Evolutionary conservation across 37 sponge, comb jelly and placozoan genomes (phyloP).

Genomic region (Beroe forskalii): DNA sequence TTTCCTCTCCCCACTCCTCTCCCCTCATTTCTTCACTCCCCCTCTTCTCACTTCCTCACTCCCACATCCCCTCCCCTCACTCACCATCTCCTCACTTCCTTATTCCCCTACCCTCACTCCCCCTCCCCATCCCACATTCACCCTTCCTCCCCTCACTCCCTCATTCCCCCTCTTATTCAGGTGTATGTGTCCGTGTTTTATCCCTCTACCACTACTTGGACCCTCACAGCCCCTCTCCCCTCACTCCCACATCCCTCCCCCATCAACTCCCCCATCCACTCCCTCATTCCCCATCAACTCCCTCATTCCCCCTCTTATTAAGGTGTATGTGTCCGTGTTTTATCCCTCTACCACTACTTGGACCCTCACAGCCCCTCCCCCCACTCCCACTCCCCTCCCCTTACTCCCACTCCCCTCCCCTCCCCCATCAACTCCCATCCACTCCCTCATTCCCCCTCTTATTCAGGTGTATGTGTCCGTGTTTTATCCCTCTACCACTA

Average conservation of each 20-base stretch:
- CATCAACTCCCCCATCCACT: not conserved
- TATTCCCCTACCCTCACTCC: no score
- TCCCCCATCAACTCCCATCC: not conserved
- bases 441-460: not conserved
- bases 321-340: constrained; percentile 24
- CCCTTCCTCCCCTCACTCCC: no score
- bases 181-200: constrained; percentile 15
- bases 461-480: constrained; percentile 30
- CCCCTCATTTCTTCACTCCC: no score
- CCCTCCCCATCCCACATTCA: no score
- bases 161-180: no score
- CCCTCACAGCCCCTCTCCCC: no score
- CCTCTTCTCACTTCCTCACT: no score
- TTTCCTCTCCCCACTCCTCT: no score
- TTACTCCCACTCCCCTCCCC: not conserved
- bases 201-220: no score
- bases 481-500: not conserved
- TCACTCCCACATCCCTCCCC: no score
- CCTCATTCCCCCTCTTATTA: not conserved
- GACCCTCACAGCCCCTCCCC: not conserved
- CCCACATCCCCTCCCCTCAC: no score
- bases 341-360: not conserved
- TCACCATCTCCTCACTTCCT: no score
- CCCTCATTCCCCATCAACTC: not conserved
- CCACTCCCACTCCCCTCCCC: not conserved